A percentile compares a stretch with the other conserved stretches of the same genome.
Conservation (phyloP, 2,888 invertebrate species). For the Dugesia japonica region DNA sequence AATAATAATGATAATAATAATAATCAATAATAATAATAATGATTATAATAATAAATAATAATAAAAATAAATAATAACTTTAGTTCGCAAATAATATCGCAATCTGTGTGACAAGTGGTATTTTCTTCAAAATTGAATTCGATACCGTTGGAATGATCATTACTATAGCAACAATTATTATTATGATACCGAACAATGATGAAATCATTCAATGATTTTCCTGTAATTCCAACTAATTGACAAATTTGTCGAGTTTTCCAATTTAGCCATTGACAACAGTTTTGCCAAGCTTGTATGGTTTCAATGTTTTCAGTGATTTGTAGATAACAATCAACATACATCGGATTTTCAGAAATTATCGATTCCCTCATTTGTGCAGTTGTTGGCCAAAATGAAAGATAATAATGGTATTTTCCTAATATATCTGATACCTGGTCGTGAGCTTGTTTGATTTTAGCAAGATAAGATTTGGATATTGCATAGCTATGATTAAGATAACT, state of each 20-base stretch:
- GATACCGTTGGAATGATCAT: neutral
- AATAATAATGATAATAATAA: too few relatives aligned
- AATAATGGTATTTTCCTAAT: neutral
- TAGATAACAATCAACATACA: neutral
- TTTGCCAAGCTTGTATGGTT: neutral
- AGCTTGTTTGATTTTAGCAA: neutral
- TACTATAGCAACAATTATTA: neutral
- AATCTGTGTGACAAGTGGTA: neutral
- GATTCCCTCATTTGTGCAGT: neutral
- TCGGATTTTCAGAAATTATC: neutral
- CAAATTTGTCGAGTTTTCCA: neutral
- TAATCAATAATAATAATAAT: too few relatives aligned
- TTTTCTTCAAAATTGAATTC: slow-evolving; percentile 3
- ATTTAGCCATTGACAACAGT: neutral
- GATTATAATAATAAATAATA: too few relatives aligned
- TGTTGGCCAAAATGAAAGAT: neutral
- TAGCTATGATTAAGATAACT: neutral
- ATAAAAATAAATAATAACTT: too few relatives aligned
- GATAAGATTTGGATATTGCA: neutral
- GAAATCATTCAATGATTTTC: neutral
- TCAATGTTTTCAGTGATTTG: neutral
- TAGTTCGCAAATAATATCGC: too few relatives aligned
- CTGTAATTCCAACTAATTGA: neutral
- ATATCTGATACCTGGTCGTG: neutral
- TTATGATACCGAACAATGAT: neutral